These are phyloP conservation scores for Artibeus jamaicensis DNA, from an alignment of 2,797 vertebrate species.

Conservation along the genomic window DNA sequence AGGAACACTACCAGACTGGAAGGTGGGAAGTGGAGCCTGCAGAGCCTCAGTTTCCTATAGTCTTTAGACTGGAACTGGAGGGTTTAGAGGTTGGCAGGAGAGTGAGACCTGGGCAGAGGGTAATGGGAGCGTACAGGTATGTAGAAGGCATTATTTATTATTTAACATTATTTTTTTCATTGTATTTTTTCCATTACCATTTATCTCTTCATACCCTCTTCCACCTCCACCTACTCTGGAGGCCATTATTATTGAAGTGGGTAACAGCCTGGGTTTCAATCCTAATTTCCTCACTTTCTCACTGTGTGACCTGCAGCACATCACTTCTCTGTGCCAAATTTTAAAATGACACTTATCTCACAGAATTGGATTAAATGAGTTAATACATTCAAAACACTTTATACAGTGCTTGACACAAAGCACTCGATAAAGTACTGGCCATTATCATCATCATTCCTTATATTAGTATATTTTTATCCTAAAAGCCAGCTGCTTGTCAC, in stretches of 20 bases:
- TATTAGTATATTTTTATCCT: neutral
- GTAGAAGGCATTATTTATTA: neutral
- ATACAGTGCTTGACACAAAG: neutral
- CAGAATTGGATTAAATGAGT: neutral
- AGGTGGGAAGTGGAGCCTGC: neutral
- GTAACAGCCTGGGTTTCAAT: neutral
- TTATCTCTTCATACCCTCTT: too few relatives aligned
- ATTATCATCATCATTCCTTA: neutral
- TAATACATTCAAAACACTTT: neutral
- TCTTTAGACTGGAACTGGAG: neutral
- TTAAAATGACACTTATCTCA: neutral
- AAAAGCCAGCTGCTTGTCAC: neutral
- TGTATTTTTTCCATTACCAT: too few relatives aligned
- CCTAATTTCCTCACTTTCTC: neutral
- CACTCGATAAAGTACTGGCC: neutral
- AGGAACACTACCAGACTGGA: neutral
- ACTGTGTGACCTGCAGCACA: neutral
- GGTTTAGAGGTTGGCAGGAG: neutral
- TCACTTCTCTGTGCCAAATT: neutral
- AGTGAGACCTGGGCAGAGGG: neutral
- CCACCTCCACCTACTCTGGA: too few relatives aligned
- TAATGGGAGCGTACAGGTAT: neutral
- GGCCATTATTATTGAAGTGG: neutral
- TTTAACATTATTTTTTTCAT: too few relatives aligned
- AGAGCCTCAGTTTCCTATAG: neutral